Base-by-base conservation (phyloP, 2,113 vertebrate species). In the Excalfactoria chinensis region DNA sequence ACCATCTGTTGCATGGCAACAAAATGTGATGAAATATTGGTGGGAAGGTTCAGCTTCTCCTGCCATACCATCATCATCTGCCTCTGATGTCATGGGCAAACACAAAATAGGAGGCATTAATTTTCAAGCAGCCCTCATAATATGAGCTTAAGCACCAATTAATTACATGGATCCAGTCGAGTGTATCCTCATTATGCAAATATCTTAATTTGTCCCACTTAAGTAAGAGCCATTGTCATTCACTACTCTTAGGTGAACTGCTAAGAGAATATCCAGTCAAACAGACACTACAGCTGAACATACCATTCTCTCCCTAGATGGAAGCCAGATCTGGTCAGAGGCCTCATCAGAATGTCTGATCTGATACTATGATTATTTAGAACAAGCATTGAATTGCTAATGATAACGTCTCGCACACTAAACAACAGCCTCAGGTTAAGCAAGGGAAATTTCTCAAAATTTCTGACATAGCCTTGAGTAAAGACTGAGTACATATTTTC, bases 111-210 rank as follows among this genome's bases (percentile, higher is more conserved):
- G 28, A 55, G 53, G 53, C 53, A 55, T 55, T 55, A 55, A 30
- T 55, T 55, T 55, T 18, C 28, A 30, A 55, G 26, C 53, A 55
- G 28, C 26, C 53, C 16, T 55, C 43, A 32, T 75, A 89, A 90
- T 86, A 92, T 21, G 59, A 84, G 89, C 86, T 72, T 90, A 95
- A 93, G 58, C 26, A 92, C n/a, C 30, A 46, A 48, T 93, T 95
- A 90, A 93, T 78, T 35, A 72, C 43, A 78, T 72, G 48, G 70
- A 15, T 89, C 16, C 70, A 72, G 74, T 48, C 72, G 62, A 88
- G 84, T 68, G 48, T 68, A 78, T 72, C 48, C 62, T 93, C 58
- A 78, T 95, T 90, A 93, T 35, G 62, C 30, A 94, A 89, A 92
- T 21, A 23, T 81, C 73, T 92, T 90, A 74, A 84, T 90, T 86